Evolutionary conservation across 2,797 vertebrate species (phyloP), one percentile per base, ranked within the genome.

Genomic region (Danio tinwini): DNA sequence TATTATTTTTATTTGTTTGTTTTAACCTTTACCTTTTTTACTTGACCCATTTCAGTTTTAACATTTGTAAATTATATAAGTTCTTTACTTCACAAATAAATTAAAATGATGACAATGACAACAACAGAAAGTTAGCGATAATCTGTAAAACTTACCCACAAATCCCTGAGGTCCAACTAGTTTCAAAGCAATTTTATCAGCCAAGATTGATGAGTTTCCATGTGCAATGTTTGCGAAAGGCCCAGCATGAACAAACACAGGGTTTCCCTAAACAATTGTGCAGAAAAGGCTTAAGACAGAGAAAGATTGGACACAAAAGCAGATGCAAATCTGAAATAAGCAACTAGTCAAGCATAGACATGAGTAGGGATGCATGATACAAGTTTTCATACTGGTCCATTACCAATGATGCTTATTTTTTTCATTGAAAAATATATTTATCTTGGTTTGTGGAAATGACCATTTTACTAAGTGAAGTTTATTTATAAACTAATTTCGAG

Each of bases 181-280:
- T 87, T 99, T 99, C 89, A 99, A 88, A 9, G 98, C 98, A 47
- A 99, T 96, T 91, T 97, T 97, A 91, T 99, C 98, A 72, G 98
- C 97, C 87, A 99, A 88, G 88, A 99, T 95, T 11, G 98, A 99
- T 5, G 98, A 99, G 90, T 99, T 99, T 42, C 98, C 98, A n/a
- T 99, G 98, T 59, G 98, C 98, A 5, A 99, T 99, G 90, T 99
- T 99, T 86, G 98, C 98, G 84, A 99, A 99, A 0, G 98, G 98
- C 74, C 98, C 98, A 0, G 98, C 98, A 0, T 99, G 98, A 77
- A 99, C 96, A 85, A 99, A 99, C 84, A 99, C 98, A 0, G 98
- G 98, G 1, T 93, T 98, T 80, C 98, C 97, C 98, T 99, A 88
- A 19, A 42, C 9, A 68, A 45, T 44, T 39, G 83, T 42, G 85